Evolutionary conservation across 2,113 vertebrate genomes (phyloP), one percentile per base, ranked within the genome.

Genomic region (Ranitomeya variabilis): DNA sequence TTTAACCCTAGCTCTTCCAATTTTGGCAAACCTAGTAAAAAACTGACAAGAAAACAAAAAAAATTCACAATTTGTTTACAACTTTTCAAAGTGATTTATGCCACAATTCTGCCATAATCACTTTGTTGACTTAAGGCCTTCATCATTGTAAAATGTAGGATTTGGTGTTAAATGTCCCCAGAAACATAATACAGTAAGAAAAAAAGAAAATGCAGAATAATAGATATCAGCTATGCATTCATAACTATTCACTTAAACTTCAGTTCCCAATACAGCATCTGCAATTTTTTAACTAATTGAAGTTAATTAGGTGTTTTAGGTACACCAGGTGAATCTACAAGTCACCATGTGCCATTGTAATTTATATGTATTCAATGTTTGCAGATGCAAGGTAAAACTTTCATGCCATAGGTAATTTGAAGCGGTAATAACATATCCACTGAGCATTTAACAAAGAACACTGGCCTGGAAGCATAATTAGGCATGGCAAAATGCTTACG

Each of bases 401-500:
- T 69, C 37, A 80, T 54, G 69, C 57, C 85, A 67, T 9, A 66
- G 26, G 77, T 57, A 87, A 87, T 67, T 71, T 80, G 80, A 87
- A 80, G 16, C 62, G 16, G 60, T 69, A 80, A 87, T 87, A 67
- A 55, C 66, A 86, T 80, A 67, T 67, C 74, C 45, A 26, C 77
- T 69, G 62, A 87, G 80, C 23, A 54, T 87, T 79, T 66, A 57
- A 69, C 55, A 67, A 55, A 71, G 31, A 26, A 54, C 12, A 57
- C 31, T 80, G 76, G 14, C 62, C 19, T 66, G 62, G 10, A 80
- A 79, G 60, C 37, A 31, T 79, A 87, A 87, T 79, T 87, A 87
- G 59, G 59, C 76, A 64, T 77, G 52, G 57, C 31, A 78, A 77
- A 80, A 87, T 79, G 85, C 76, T 87, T 87, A 87, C n/a, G 26